Evolutionary conservation across 2,113 vertebrate species (phyloP), one percentile per base, ranked within the genome.

Genomic region (Zosterops pallidus): DNA sequence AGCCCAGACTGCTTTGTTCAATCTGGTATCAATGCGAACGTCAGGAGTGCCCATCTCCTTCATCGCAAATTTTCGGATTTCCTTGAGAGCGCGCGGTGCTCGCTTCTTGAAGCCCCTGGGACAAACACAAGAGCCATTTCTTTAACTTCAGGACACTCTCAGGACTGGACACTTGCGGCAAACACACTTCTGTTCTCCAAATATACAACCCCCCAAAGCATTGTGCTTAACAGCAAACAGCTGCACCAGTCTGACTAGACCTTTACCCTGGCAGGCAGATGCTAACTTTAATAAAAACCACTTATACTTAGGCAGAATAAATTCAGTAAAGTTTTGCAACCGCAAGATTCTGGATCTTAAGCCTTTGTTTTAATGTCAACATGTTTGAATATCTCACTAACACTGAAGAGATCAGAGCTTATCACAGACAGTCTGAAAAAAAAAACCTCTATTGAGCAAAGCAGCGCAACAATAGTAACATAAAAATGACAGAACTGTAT

Each of bases 41-140:
- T 99, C 99, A 5, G 99, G 99, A 52, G 99, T 99, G 25, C 99
- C 99, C 99, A 99, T 99, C 96, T 99, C 99, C 92, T 99, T 99
- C 98, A 99, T 96, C 4, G 99, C 99, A 46, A 99, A 99, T 87
- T 99, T 99, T n/a, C 99, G 98, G 96, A 99, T 99, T 88, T 99
- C 99, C 97, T 99, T 99, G 44, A 99, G 99, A 47, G 99, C 99
- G 2, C 99, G 99, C 0, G 99, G 99, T 15, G 99, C 99, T 56
- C 99, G 98, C 65, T 97, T 99, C 98, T 99, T 99, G 97, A 99
- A 99, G 17, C 99, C 98, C 62, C 99, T 99, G 84, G 37, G 63
- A 72, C 42, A 90, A 76, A 84, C 37, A 83, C 31, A 78, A 57
- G 15, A 77, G 42, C 13, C 35, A 26, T 35, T 84, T 33, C 55